phyloP scores from a whole-genome alignment of 2,797 vertebrate species.

The Pipistrellus nathusii region DNA sequence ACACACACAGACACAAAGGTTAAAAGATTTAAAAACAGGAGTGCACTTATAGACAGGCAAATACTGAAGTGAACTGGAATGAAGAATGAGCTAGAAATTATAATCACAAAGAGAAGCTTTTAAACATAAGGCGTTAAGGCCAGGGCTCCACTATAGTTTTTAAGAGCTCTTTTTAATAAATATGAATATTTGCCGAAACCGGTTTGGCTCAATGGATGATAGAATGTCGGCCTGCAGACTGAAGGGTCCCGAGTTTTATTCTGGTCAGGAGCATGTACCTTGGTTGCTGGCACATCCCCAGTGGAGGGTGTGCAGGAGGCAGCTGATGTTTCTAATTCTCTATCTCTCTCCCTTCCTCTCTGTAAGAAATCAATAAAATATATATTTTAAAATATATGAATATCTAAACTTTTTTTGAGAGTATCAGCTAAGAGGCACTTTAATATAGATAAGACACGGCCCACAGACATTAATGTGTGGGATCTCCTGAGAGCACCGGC shows the following conservation, averaged over 20 bases:
- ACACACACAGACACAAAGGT: not conserved
- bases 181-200: too few species aligned
- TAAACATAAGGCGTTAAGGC: not conserved
- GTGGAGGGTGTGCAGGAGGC: too few species aligned
- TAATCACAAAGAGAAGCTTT: not conserved
- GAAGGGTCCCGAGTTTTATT: too few species aligned
- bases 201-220: too few species aligned
- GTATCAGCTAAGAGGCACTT: not conserved
- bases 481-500: not conserved
- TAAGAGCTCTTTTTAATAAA: slow-evolving; percentile 33
- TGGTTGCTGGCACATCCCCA: too few species aligned
- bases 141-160: not conserved
- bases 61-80: not conserved
- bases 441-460: not conserved
- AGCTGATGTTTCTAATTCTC: too few species aligned
- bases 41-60: not conserved
- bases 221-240: too few species aligned
- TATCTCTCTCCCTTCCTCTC: too few species aligned
- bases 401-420: not conserved
- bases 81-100: not conserved
- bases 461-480: not conserved
- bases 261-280: too few species aligned
- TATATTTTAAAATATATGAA: too few species aligned
- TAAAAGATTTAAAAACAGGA: not conserved
- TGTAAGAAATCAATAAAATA: too few species aligned